Evolutionary conservation across 2,797 vertebrate genomes (phyloP), one percentile per base, ranked within the genome.

Genomic region (Pachyuromys duprasi): DNA sequence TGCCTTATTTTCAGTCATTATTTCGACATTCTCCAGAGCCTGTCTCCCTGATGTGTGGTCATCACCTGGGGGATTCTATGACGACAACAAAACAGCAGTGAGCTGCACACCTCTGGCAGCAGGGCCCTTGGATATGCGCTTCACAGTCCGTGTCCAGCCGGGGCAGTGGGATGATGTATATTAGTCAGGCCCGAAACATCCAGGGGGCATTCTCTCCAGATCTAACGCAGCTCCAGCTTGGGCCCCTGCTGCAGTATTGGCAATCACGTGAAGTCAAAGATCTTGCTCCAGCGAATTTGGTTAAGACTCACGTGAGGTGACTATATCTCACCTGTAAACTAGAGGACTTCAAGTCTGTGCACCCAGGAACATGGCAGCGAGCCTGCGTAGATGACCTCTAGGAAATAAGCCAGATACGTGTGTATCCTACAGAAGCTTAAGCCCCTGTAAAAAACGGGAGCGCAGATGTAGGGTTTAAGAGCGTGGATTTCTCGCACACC

Each of bases 401-500:
- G 88, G 80, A 70, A 26, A 84, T 14, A 96, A 91, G 74, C 14
- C n/a, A 89, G 57, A 87, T 70, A 78, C 17, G 13, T 78, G 36
- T 93, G 81, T 80, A 74, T 88, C 93, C 80, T 86, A 60, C 31
- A 78, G 83, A 78, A 86, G 87, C 89, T 88, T 72, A 94, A 95
- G 86, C 39, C 72, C 74, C 90, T 53, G 72, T 60, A 74, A 81
- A 89, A 20, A 13, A 60, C 60, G 22, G 28, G 14, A 31, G 70
- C 94, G 92, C 63, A 80, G 86, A 82, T 70, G 84, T 78, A 14
- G 33, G 65, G 28, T 87, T 93, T 93, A 63, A 90, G 53, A 62
- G 62, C 89, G 70, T 82, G 31, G 55, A 13, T 80, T 93, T 88
- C 89, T 42, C 53, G 55, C 36, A 75, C 69, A 79, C 86, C 95